Percentiles rank a stretch among this genome's conserved stretches.
Evolutionary conservation across 2,113 vertebrate species (phyloP).

Genomic region (Proteles cristata): DNA sequence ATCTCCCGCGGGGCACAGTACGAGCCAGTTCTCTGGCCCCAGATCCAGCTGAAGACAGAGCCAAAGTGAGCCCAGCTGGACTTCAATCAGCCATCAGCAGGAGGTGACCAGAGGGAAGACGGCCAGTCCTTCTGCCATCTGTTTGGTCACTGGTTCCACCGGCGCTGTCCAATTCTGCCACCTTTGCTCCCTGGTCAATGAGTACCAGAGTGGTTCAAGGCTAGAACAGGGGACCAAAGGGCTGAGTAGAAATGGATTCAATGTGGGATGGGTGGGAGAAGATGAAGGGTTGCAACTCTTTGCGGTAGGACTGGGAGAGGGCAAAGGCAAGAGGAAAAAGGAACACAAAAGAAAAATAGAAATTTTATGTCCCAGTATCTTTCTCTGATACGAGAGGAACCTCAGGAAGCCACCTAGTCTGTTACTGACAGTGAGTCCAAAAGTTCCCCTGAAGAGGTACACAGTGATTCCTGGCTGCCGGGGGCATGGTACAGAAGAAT

Average conservation of each 20-base stretch:
- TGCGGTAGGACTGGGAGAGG: neutral
- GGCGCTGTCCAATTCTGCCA: neutral
- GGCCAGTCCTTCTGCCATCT: neutral
- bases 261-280: accelerated
- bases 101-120: neutral
- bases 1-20: accelerated
- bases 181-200: constrained; percentile 60
- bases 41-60: neutral
- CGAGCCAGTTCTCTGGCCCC: neutral
- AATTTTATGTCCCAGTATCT: neutral
- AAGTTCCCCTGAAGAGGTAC: neutral
- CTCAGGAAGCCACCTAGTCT: neutral
- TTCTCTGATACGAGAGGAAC: neutral
- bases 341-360: neutral
- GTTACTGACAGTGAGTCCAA: neutral
- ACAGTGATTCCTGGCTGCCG: neutral
- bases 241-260: neutral
- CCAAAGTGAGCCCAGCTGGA: neutral
- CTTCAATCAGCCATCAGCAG: neutral
- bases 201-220: neutral
- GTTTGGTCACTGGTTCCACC: neutral
- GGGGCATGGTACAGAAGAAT: neutral
- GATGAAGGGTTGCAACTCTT: neutral
- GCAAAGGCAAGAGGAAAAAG: neutral
- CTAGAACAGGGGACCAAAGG: neutral